These are phyloP conservation scores for Sebastes itinus DNA, from an alignment of 2,797 vertebrate genomes.

Conservation along the genomic window DNA sequence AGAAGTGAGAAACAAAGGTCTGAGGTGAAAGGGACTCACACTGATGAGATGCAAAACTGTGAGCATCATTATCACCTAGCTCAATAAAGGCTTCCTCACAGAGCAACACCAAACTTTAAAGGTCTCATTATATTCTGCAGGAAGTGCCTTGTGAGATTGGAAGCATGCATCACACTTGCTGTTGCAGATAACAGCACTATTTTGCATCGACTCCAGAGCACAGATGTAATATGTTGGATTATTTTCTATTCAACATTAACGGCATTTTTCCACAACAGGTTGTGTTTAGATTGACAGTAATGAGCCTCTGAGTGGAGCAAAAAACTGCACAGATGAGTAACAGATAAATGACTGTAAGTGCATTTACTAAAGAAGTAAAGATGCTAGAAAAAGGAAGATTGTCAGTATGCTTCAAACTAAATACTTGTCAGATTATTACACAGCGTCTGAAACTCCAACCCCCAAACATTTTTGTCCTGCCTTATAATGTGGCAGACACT, in stretches of 20 bases:
- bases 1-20: constrained; percentile 1
- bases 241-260: not conserved
- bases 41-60: not conserved
- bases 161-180: not conserved
- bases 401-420: not conserved
- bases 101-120: not conserved
- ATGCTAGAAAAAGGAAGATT: not conserved
- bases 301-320: not conserved
- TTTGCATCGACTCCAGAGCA: not conserved
- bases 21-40: not conserved
- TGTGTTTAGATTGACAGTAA: not conserved
- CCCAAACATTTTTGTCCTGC: not conserved
- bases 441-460: not conserved
- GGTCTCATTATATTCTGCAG: not conserved
- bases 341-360: too few species aligned
- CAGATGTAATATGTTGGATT: not conserved
- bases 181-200: too few species aligned
- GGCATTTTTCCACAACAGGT: not conserved
- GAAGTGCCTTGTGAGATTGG: not conserved
- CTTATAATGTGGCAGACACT: not conserved
- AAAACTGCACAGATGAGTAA: not conserved
- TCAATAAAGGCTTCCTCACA: not conserved
- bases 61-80: not conserved
- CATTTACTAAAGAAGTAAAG: not conserved
- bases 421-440: not conserved